phyloP scores from a whole-genome alignment of 2,888 invertebrate genomes.

The Sarcophaga carnaria region DNA sequence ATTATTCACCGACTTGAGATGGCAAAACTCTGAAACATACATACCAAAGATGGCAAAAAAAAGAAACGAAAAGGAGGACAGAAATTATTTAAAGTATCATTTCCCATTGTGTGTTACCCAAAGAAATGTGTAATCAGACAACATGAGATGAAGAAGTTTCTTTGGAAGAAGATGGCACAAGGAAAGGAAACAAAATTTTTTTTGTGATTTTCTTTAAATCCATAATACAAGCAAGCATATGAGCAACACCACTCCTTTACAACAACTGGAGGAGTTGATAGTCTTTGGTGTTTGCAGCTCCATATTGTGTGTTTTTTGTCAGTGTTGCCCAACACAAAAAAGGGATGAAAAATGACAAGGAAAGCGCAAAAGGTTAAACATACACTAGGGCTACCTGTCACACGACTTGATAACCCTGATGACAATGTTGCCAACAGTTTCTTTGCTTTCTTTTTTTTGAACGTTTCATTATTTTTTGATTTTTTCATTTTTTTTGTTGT shows the following conservation, averaged over 20 bases:
- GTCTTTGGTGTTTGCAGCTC: not conserved
- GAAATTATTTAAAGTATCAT: slow-evolving; percentile 35
- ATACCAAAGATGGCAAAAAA: not conserved
- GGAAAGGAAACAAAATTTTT: not conserved
- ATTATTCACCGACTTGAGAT: slow-evolving; percentile 48
- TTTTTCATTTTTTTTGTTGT: not conserved
- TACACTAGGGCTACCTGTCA: slow-evolving; percentile 67
- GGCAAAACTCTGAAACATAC: not conserved
- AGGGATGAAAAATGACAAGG: slow-evolving; percentile 55
- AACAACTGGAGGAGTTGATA: no score
- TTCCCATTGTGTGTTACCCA: slow-evolving; percentile 29
- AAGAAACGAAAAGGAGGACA: slow-evolving; percentile 11
- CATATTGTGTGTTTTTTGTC: slow-evolving; percentile 22
- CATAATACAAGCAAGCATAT: not conserved
- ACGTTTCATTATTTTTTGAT: no score
- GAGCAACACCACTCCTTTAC: no score
- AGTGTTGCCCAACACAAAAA: slow-evolving; percentile 26
- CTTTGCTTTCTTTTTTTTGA: slow-evolving; percentile 3
- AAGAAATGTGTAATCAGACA: not conserved
- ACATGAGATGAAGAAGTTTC: not conserved
- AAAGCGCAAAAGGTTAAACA: slow-evolving; percentile 66
- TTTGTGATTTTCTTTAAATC: not conserved
- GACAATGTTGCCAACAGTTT: slow-evolving; percentile 57
- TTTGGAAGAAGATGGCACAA: not conserved
- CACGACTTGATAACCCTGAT: slow-evolving; percentile 55